Conservation (phyloP, 2,797 vertebrate species). For the Simalia tracyae region DNA sequence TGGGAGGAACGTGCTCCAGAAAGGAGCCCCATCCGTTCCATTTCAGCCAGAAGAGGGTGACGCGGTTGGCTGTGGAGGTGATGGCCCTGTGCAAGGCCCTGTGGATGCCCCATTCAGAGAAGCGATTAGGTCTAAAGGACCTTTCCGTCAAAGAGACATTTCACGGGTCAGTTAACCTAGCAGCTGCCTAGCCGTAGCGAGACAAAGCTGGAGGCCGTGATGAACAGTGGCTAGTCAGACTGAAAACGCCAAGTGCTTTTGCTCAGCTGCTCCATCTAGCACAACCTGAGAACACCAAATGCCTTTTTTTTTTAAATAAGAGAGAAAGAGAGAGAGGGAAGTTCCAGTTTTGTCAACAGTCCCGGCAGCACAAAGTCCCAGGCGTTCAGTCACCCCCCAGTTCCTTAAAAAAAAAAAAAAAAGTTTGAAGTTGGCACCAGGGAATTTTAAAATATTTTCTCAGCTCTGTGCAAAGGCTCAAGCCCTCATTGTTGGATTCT, state of each 20-base stretch:
- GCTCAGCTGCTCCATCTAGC: no score
- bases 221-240: not conserved
- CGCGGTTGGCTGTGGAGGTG: not conserved
- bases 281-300: not conserved
- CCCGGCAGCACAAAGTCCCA: not conserved
- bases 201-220: not conserved
- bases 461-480: no score
- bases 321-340: not conserved
- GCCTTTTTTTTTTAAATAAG: not conserved
- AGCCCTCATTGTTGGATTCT: not conserved
- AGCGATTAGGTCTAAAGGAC: conserved; percentile 50
- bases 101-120: conserved; percentile 58
- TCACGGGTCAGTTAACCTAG: conserved; percentile 51
- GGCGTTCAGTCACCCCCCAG: not conserved
- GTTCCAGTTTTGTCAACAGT: not conserved
- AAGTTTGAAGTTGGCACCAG: not conserved
- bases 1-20: not conserved
- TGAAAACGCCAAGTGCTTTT: not conserved
- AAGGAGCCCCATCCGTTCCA: not conserved
- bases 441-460: not conserved
- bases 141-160: not conserved
- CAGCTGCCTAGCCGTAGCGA: conserved; percentile 59
- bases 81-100: conserved; percentile 1
- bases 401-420: no score
- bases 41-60: not conserved